Base-by-base conservation (phyloP, 2,797 vertebrate species). In the Pseudomugil tenellus region DNA sequence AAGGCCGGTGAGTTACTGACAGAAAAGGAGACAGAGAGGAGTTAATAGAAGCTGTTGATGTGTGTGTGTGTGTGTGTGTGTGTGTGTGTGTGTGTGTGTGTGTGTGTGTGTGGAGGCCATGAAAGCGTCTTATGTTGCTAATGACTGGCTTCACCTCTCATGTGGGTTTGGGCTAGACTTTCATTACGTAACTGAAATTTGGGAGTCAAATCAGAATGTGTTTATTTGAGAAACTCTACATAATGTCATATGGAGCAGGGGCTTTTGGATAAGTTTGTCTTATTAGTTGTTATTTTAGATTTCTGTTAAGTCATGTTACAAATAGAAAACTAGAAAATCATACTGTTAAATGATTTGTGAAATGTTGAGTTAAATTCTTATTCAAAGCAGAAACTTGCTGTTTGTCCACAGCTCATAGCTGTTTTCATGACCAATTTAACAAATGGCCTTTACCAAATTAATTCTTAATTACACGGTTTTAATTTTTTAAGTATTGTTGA, bases 1-100 rank as follows among this genome's bases (percentile, higher is more conserved):
- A 93, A 84, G 79, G 75, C 90, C 21, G 92, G 93, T 94, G 86
- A 93, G 93, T 91, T 80, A 51, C 52, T 66, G 51, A 51, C 6
- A 63, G 49, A 65, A 10, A 46, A 25, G 48, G 35, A 60, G 37
- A 39, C 4, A 65, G 48, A 59, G 17, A 28, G 5, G 51, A 17
- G 5, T 25, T 17, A 48, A 37, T 55, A 58, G 54, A 66, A 8
- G 1, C 16, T 66, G 64, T 46, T 41, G 57, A 32, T 60, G 43
- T 58, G 43, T 66, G 43, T 34, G 53, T 31, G 25, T 21, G 13
- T 34, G 53, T 31, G 25, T 21, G 13, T 34, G 53, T 31, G 25
- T 21, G 13, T 34, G 53, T 31, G 25, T 21, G 13, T 60, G 43
- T 58, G 43, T 66, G 43, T 60, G 43, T 58, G 43, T 66, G 43